Percentiles rank a stretch among this genome's conserved stretches.
phyloP scores from a whole-genome alignment of 1,140 invertebrate genomes.

The Schmidtea mediterranea region DNA sequence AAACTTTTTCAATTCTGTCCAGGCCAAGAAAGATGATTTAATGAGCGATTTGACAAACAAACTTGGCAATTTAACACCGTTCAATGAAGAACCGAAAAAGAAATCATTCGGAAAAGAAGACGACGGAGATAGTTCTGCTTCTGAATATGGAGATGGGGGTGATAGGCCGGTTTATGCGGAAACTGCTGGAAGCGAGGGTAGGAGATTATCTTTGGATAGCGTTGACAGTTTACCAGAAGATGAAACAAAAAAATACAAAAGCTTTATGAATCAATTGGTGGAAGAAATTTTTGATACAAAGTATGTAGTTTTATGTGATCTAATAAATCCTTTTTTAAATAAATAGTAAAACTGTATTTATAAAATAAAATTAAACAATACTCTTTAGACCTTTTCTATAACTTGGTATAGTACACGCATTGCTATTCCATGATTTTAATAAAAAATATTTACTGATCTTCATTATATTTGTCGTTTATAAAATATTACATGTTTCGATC shows the following conservation, averaged over 20 bases:
- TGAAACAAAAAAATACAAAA: neutral
- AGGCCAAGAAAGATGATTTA: constrained; percentile 2
- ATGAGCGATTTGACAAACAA: neutral
- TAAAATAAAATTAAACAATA: no score
- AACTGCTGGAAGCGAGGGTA: neutral
- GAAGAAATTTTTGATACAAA: no score
- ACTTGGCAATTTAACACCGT: neutral
- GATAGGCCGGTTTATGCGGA: neutral
- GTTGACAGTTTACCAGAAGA: constrained; percentile 1
- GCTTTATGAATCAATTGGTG: no score
- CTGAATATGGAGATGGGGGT: constrained; percentile 3
- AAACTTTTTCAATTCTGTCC: constrained; percentile 1
- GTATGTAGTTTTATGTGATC: no score
- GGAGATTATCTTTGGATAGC: neutral
- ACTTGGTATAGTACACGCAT: no score
- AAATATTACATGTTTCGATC: no score
- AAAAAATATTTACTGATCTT: no score
- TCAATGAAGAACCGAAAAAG: neutral
- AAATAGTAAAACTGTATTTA: no score
- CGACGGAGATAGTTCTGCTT: constrained; percentile 1
- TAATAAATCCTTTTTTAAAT: no score
- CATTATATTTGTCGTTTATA: no score
- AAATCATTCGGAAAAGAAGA: neutral
- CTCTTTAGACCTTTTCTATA: no score
- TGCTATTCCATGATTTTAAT: no score